These are phyloP conservation scores for Philereme vetulata DNA, from an alignment of 2,888 invertebrate species.

Conservation along the genomic window DNA sequence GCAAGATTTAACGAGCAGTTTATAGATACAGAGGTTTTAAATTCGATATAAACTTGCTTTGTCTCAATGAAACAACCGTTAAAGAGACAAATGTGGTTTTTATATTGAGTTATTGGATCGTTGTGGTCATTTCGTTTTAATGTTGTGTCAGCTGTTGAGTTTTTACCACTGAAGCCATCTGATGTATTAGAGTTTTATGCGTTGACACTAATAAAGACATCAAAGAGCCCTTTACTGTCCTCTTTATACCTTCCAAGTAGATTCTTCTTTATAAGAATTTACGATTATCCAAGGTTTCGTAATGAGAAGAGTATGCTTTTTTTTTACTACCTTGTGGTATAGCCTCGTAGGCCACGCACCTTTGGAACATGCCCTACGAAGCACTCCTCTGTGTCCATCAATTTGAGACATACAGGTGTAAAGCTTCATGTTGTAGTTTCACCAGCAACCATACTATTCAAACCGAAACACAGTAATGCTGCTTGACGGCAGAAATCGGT, in stretches of 20 bases:
- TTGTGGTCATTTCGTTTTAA: constrained; percentile 40
- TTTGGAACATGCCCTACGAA: too few species aligned
- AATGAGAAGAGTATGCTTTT: too few species aligned
- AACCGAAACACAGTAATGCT: too few species aligned
- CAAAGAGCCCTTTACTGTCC: background rate
- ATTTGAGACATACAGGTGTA: too few species aligned
- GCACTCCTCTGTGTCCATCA: too few species aligned
- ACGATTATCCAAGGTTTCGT: too few species aligned
- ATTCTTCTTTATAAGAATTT: background rate
- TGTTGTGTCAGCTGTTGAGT: constrained; percentile 15
- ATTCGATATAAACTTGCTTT: constrained; percentile 73
- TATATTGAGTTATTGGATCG: constrained; percentile 51
- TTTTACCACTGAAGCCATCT: constrained; percentile 1
- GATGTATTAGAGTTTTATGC: constrained; percentile 3
- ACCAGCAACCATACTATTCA: too few species aligned
- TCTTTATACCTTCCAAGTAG: constrained; percentile 2
- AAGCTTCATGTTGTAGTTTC: too few species aligned
- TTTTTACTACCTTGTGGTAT: too few species aligned
- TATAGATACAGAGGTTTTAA: constrained; percentile 78
- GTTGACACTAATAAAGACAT: constrained; percentile 12
- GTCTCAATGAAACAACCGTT: constrained; percentile 64
- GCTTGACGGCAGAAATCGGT: too few species aligned
- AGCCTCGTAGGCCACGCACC: too few species aligned
- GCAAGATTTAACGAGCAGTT: constrained; percentile 81
- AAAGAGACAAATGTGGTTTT: constrained; percentile 59